A percentile compares a stretch with the other conserved stretches of the same genome.
Evolutionary conservation across 2,888 invertebrate species (phyloP).

Genomic region (Hyposoter dolosus): DNA sequence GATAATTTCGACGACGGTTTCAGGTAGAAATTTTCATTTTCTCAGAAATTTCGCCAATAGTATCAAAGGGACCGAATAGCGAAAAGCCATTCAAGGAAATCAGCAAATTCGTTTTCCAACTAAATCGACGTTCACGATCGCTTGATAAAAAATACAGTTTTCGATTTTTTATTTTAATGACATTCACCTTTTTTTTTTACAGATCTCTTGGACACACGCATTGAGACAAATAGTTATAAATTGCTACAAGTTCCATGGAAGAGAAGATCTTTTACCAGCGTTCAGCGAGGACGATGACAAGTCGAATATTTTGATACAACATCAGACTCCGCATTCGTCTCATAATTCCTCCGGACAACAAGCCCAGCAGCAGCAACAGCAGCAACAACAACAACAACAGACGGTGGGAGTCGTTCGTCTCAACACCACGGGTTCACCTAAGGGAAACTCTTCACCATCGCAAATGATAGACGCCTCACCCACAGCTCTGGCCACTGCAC

Average conservation of each 20-base stretch:
- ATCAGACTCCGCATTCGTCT: constrained; percentile 83
- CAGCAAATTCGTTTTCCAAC: too few relatives aligned
- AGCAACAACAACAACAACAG: constrained; percentile 74
- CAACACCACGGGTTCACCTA: constrained; percentile 83
- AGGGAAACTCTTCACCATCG: constrained; percentile 84
- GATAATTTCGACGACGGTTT: too few relatives aligned
- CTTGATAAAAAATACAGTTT: too few relatives aligned
- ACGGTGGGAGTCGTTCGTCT: constrained; percentile 84
- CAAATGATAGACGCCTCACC: constrained; percentile 84
- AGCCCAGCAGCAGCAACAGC: constrained; percentile 66
- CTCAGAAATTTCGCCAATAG: background rate
- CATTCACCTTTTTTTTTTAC: constrained; percentile 61
- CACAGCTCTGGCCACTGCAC: constrained; percentile 83
- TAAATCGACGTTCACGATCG: too few relatives aligned
- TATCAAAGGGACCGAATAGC: too few relatives aligned
- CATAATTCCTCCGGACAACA: constrained; percentile 76
- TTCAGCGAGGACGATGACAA: constrained; percentile 97
- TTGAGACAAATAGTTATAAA: constrained; percentile 98
- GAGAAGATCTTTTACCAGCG: constrained; percentile 97
- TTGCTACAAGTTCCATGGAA: constrained; percentile 98
- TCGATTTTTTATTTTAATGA: too few relatives aligned
- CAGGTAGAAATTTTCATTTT: too few relatives aligned
- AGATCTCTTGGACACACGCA: constrained; percentile 99
- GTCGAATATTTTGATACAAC: constrained; percentile 87
- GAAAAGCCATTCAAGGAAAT: too few relatives aligned